phyloP scores from a whole-genome alignment of 2,113 vertebrate species.

The Corvus cornix region DNA sequence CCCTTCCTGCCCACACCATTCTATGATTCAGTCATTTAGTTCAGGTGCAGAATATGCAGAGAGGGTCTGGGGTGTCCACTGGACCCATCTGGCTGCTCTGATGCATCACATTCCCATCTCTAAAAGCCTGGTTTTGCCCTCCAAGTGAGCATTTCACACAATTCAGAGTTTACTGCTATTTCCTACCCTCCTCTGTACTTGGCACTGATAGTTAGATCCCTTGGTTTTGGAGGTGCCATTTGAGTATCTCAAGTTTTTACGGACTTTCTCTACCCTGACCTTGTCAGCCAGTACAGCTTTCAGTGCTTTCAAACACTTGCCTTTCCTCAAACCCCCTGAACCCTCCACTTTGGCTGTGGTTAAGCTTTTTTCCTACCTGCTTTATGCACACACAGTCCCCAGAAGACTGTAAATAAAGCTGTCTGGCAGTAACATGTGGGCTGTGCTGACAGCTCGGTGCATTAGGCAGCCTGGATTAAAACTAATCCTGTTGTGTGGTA shows the following conservation, averaged over 20 bases:
- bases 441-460: conserved; percentile 1
- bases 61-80: background rate
- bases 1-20: background rate
- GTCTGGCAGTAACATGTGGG: background rate
- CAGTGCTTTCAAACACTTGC: background rate
- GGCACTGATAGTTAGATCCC: background rate
- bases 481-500: conserved; percentile 36
- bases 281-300: background rate
- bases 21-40: fast-evolving
- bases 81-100: background rate
- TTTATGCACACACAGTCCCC: background rate
- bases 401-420: background rate
- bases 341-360: background rate
- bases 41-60: background rate
- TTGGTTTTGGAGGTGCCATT: background rate
- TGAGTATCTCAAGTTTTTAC: background rate
- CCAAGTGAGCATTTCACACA: background rate
- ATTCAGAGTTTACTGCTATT: background rate
- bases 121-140: background rate
- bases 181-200: background rate
- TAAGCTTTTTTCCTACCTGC: background rate
- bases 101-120: background rate
- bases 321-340: background rate
- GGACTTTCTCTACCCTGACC: background rate
- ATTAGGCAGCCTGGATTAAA: conserved; percentile 45